Percentiles rank a stretch among this genome's conserved stretches.
Evolutionary conservation across 1,140 invertebrate genomes (phyloP).

Genomic region (Drosophila varians): DNA sequence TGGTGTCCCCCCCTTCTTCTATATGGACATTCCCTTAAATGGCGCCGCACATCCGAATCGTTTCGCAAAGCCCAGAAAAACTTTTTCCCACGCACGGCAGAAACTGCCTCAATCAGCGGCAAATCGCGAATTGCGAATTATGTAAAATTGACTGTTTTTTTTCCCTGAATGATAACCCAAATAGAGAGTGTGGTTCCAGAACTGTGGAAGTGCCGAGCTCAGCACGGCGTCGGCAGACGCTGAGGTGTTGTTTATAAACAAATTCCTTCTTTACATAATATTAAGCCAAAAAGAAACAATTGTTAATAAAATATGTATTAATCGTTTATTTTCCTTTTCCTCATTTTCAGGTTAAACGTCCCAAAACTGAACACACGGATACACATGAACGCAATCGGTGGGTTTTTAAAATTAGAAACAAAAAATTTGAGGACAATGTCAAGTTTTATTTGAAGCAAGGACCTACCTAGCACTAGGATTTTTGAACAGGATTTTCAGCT

Average conservation of each 20-base stretch:
- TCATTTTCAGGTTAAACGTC: slow-evolving; percentile 84
- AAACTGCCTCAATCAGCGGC: slow-evolving; percentile 48
- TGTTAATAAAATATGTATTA: slow-evolving; percentile 5
- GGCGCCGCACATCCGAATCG: slow-evolving; percentile 56
- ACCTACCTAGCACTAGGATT: not conserved
- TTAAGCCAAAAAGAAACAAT: not conserved
- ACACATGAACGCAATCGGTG: slow-evolving; percentile 83
- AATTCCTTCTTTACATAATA: slow-evolving; percentile 61
- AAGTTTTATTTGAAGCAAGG: not conserved
- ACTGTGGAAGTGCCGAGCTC: slow-evolving; percentile 41
- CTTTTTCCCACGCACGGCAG: slow-evolving; percentile 68
- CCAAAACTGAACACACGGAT: slow-evolving; percentile 84
- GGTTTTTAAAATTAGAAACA: slow-evolving; percentile 14
- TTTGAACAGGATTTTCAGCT: slow-evolving; percentile 14
- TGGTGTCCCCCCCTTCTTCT: not conserved
- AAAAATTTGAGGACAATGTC: not conserved
- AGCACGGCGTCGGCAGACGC: slow-evolving; percentile 32
- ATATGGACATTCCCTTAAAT: slow-evolving; percentile 22
- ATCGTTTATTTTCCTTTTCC: slow-evolving; percentile 18
- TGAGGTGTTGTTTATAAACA: slow-evolving; percentile 73
- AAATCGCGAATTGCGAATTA: slow-evolving; percentile 56
- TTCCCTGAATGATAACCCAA: slow-evolving; percentile 41
- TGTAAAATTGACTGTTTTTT: slow-evolving; percentile 72
- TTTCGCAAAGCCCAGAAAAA: slow-evolving; percentile 38
- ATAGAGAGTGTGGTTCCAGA: slow-evolving; percentile 26